Conservation (phyloP, 2,113 vertebrate species). For the Setophaga petechia region DNA sequence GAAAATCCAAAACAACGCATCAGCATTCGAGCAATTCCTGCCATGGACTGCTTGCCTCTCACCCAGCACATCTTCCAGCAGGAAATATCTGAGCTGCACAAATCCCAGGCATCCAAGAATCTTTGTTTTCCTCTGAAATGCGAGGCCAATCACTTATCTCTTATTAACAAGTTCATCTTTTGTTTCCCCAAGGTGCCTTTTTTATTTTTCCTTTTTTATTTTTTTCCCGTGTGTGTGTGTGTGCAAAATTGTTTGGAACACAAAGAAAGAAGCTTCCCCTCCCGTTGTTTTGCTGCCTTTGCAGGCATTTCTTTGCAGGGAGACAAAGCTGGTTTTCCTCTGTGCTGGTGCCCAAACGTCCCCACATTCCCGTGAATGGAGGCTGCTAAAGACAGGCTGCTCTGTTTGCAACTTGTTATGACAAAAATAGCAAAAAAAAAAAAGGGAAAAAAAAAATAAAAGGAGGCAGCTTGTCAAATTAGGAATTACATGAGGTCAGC, state of each 20-base stretch:
- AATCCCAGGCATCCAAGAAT: not conserved
- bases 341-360: not conserved
- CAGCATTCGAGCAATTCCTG: constrained; percentile 42
- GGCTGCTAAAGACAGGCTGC: constrained; percentile 9
- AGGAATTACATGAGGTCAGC: constrained; percentile 65
- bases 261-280: constrained; percentile 58
- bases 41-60: not conserved
- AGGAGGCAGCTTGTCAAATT: constrained; percentile 45
- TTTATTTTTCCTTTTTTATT: no score
- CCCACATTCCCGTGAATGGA: constrained; percentile 11
- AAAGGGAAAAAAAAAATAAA: not conserved
- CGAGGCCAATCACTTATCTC: constrained; percentile 49
- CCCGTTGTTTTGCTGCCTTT: constrained; percentile 53
- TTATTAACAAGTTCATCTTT: constrained; percentile 52
- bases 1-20: not conserved
- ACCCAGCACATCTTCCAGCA: not conserved
- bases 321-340: constrained; percentile 52
- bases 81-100: not conserved
- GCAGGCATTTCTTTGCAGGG: constrained; percentile 28
- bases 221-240: not conserved
- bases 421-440: constrained; percentile 42
- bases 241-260: not conserved
- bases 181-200: constrained; percentile 11
- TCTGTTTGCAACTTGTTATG: not conserved
- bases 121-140: constrained; percentile 25